Percentiles rank a stretch among this genome's conserved stretches.
Conservation (phyloP, 2,113 vertebrate species). For the Progne subis region DNA sequence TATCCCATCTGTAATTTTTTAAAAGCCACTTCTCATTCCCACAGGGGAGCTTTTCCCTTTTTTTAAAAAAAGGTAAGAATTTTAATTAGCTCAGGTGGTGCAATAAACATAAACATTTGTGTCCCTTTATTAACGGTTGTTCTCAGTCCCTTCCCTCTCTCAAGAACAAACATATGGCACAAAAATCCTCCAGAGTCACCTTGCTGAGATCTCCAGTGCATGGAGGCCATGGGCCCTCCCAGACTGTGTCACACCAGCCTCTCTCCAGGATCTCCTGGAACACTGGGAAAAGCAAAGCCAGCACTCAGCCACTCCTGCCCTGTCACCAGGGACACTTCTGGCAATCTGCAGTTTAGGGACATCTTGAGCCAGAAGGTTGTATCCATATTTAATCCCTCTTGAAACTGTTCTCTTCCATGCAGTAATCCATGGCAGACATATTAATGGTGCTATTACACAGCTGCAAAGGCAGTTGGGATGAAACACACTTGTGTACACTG, state of each 20-base stretch:
- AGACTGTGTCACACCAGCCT: neutral
- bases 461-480: neutral
- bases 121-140: conserved; percentile 41
- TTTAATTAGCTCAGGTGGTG: too few species aligned
- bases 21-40: too few species aligned
- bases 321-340: neutral
- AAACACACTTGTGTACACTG: neutral
- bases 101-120: neutral
- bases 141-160: neutral
- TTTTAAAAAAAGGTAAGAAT: too few species aligned
- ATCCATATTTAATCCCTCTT: conserved; percentile 36
- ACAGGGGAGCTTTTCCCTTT: too few species aligned
- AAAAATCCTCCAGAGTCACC: neutral
- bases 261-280: neutral
- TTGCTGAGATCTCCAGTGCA: neutral
- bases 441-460: neutral
- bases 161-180: neutral
- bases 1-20: too few species aligned
- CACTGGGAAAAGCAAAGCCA: neutral
- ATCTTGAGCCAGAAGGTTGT: conserved; percentile 36
- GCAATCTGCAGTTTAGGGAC: conserved; percentile 29
- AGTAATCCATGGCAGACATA: neutral
- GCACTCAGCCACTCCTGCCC: neutral
- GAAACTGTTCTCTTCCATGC: neutral
- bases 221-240: neutral